Evolutionary conservation across 1,140 invertebrate genomes (phyloP), one percentile per base, ranked within the genome.

Genomic region (Diuraphis noxia): DNA sequence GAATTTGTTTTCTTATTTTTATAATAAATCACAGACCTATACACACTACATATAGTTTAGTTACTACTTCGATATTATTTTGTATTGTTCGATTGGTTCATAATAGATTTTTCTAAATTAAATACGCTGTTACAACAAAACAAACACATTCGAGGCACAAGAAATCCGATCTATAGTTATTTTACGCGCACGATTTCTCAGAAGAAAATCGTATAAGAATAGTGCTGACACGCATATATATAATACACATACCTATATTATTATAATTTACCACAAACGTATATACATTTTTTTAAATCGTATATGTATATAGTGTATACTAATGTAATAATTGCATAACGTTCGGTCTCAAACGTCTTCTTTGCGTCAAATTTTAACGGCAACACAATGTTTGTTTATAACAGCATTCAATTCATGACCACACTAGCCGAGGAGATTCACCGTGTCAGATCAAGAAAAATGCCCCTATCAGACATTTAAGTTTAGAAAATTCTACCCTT

Each of bases 101-200:
- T 86, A 49, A 86, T 21, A 21, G n/a, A 49, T 86, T 86, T 86
- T 86, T 34, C 8, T 52, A 86, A 86, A 86, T 86, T 49, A 52
- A 49, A 56, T 56, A 63, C n/a, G n/a, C 36, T 40, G 36, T 41
- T 56, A n/a, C 21, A 6, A 52, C n/a, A n/a, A n/a, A 49, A 56
- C 46, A 38, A 87, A 52, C 23, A 30, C 34, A 23, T 36, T 21
- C 38, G 52, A 63, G 6, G 36, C 36, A 63, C 23, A 41, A 13
- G 86, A 88, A 88, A 88, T 88, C 30, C 49, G 86, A 88, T 88
- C 49, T 88, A n/a, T n/a, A 88, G 36, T 63, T 40, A 88, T 63
- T 88, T 25, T 40, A 56, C 34, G 23, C 5, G 13, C 25, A 56
- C 52, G 86, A 56, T 63, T 88, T 88, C 86, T 63, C 8, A 40